A percentile compares a stretch with the other conserved stretches of the same genome.
phyloP scores from a whole-genome alignment of 2,888 invertebrate species.

The Pyrrhosoma nymphula region DNA sequence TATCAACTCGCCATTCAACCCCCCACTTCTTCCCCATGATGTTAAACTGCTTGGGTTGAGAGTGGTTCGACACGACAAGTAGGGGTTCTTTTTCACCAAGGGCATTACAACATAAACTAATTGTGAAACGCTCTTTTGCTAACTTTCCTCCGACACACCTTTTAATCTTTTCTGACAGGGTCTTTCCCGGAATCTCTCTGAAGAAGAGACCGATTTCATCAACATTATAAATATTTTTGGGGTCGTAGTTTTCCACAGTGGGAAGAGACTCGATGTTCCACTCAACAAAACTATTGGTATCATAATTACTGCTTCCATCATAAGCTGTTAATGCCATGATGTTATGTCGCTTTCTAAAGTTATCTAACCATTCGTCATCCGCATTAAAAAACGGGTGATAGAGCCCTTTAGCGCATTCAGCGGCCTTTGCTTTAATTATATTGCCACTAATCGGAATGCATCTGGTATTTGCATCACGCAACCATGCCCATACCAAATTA shows the following conservation, averaged over 20 bases:
- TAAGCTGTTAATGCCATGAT: slow-evolving; percentile 49
- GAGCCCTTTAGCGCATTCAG: neutral
- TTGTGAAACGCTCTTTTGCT: slow-evolving; percentile 67
- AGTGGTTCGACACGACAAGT: neutral
- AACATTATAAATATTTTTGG: slow-evolving; percentile 39
- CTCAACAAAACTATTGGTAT: slow-evolving; percentile 11
- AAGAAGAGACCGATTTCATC: slow-evolving; percentile 24
- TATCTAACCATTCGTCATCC: slow-evolving; percentile 63
- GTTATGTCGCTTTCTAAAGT: slow-evolving; percentile 53
- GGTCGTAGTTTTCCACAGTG: slow-evolving; percentile 13
- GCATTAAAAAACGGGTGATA: slow-evolving; percentile 15
- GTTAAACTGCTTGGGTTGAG: neutral
- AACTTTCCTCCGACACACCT: slow-evolving; percentile 47
- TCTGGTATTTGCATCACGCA: slow-evolving; percentile 33
- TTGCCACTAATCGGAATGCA: slow-evolving; percentile 33
- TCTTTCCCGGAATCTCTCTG: neutral
- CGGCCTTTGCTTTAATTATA: slow-evolving; percentile 16
- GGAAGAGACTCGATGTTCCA: slow-evolving; percentile 31
- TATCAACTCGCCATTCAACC: slow-evolving; percentile 33
- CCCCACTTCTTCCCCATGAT: slow-evolving; percentile 7
- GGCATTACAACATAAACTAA: slow-evolving; percentile 52
- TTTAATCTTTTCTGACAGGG: neutral
- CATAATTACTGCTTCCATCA: slow-evolving; percentile 44
- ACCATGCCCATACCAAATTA: slow-evolving; percentile 40
- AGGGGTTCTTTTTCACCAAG: slow-evolving; percentile 29